Percentiles rank a stretch among this genome's conserved stretches.
These are phyloP conservation scores for Smittia aterrima DNA, from an alignment of 2,888 invertebrate genomes.

Conservation along the genomic window DNA sequence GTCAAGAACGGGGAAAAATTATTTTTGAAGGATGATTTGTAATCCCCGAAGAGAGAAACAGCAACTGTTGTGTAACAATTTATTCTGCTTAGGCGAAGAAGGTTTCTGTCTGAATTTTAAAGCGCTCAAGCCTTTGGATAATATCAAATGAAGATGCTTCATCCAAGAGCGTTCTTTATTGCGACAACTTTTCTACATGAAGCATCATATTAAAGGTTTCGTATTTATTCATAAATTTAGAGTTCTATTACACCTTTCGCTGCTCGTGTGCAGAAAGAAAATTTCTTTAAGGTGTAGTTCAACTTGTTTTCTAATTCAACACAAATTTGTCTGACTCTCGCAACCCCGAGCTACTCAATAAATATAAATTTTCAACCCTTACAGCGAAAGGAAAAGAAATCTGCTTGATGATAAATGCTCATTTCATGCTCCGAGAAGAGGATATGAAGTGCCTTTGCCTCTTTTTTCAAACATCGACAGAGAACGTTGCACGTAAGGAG, in stretches of 20 bases:
- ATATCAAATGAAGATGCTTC: background rate
- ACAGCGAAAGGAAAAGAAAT: slow-evolving; percentile 1
- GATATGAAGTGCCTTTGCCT: slow-evolving; percentile 1
- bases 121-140: too few relatives aligned
- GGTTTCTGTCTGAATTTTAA: background rate
- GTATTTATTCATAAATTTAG: background rate
- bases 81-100: background rate
- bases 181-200: background rate
- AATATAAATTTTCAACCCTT: slow-evolving; percentile 21
- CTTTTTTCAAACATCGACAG: background rate
- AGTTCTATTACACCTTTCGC: slow-evolving; percentile 2
- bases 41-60: slow-evolving; percentile 38
- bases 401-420: slow-evolving; percentile 25
- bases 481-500: background rate
- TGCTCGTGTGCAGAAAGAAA: background rate
- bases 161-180: background rate
- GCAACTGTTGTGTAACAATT: slow-evolving; percentile 34
- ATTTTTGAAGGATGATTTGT: slow-evolving; percentile 22
- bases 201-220: slow-evolving; percentile 14
- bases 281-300: slow-evolving; percentile 7
- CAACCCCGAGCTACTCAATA: slow-evolving; percentile 3
- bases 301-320: background rate
- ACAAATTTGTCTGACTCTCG: background rate
- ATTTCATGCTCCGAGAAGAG: background rate
- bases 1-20: slow-evolving; percentile 2